These are phyloP conservation scores for Bagarius yarrelli DNA, from an alignment of 2,113 vertebrate species.

Conservation along the genomic window DNA sequence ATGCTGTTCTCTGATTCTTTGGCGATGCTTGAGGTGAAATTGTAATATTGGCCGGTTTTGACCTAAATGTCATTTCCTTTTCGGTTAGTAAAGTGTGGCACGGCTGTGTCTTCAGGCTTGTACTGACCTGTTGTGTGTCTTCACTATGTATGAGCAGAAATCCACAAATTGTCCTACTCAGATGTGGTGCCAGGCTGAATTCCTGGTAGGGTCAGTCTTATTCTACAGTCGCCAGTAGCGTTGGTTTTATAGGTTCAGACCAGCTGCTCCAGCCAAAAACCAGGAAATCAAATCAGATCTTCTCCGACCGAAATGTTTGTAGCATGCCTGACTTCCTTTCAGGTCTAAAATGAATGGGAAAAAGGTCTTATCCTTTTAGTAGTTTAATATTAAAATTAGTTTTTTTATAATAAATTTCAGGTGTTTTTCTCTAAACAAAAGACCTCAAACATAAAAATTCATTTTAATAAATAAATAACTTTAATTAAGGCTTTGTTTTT, in stretches of 20 bases:
- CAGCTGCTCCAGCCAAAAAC: conserved; percentile 53
- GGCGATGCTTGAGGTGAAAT: neutral
- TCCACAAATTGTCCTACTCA: conserved; percentile 61
- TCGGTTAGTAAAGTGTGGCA: neutral
- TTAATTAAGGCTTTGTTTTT: no score
- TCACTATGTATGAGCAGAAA: conserved; percentile 4
- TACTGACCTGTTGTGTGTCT: conserved; percentile 8
- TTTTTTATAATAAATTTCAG: neutral
- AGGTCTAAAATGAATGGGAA: neutral
- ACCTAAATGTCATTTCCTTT: conserved; percentile 29
- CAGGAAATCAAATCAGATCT: conserved; percentile 25
- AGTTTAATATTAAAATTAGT: neutral
- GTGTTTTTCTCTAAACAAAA: neutral
- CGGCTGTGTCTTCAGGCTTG: conserved; percentile 1
- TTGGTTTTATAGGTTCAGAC: conserved; percentile 37
- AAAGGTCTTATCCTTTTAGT: neutral
- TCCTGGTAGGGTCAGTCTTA: conserved; percentile 62
- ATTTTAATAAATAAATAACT: no score
- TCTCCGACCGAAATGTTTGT: neutral
- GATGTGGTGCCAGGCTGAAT: conserved; percentile 63
- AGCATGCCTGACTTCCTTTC: neutral
- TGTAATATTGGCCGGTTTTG: neutral
- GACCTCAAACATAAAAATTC: no score
- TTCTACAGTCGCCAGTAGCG: conserved; percentile 61
- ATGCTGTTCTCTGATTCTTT: neutral